Percentiles rank a stretch among this genome's conserved stretches.
phyloP scores from a whole-genome alignment of 2,888 invertebrate species.

The Choristoneura rosaceana region DNA sequence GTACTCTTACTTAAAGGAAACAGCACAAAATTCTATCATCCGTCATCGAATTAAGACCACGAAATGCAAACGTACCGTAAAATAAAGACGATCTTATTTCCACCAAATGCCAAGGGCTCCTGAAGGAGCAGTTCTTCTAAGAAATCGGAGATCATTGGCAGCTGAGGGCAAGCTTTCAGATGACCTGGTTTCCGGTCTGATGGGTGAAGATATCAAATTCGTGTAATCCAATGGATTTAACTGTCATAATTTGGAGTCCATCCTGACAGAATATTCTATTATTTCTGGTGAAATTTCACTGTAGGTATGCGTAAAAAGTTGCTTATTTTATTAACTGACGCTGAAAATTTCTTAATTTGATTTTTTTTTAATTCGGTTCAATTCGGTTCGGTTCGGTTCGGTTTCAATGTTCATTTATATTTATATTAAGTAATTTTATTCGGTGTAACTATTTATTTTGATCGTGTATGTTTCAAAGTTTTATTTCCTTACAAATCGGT shows the following conservation, averaged over 20 bases:
- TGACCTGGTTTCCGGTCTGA: conserved; percentile 16
- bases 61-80: background rate
- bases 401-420: no score
- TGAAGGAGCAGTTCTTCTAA: background rate
- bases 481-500: no score
- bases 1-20: background rate
- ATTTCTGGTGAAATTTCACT: background rate
- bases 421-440: no score
- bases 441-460: no score
- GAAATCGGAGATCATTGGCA: background rate
- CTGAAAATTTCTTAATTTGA: no score
- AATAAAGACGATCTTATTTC: background rate
- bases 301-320: no score
- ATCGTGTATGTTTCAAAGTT: no score
- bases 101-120: conserved; percentile 4
- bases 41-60: background rate
- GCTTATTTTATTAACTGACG: background rate
- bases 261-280: background rate
- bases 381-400: no score
- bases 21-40: background rate
- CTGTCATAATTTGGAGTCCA: background rate
- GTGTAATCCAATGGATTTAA: conserved; percentile 16
- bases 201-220: conserved; percentile 18
- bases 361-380: no score
- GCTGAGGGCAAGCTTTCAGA: background rate